Evolutionary conservation across 2,113 vertebrate species (phyloP), one percentile per base, ranked within the genome.

Genomic region (Syngnathus floridae): DNA sequence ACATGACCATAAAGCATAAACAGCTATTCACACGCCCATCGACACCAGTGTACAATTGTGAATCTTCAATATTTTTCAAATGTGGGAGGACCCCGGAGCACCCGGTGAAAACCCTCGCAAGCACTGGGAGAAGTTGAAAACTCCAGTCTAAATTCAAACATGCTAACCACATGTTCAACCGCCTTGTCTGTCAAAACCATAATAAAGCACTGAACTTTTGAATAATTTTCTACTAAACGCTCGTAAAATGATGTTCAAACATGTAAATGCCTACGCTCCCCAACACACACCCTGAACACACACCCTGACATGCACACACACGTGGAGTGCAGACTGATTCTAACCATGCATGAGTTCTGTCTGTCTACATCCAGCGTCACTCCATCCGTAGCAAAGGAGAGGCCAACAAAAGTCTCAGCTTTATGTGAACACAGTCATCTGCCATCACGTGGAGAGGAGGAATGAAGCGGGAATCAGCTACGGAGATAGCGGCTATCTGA

Each of bases 401-500:
- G 65, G 35, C 61, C 26, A 26, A 2, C 26, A 31, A 56, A 13
- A 56, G 54, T 35, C 26, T 55, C 12, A 14, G 21, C 51, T 52
- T 52, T 52, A 35, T 49, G 36, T 19, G 64, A 71, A 66, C 60
- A 45, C 51, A 48, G 63, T 35, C 61, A 35, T 79, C 69, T 72
- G 73, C 66, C 59, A 61, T 63, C 46, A 43, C 66, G 66, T 38
- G 37, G 22, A 64, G 60, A 65, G 59, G 56, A 66, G 40, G 63
- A 43, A 40, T 9, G 11, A 56, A 54, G n/a, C 65, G 64, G 2
- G 8, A 71, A 59, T 71, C 71, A 63, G 40, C 41, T 19, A 21
- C 43, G 22, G 19, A 1, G 21, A 73, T 68, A 70, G 56, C 49
- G 7, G 10, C 35, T 72, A 72, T 75, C 69, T 74, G 55, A 31